Conservation (phyloP, 2,113 vertebrate genomes). For the Psilopsiagon aymara region DNA sequence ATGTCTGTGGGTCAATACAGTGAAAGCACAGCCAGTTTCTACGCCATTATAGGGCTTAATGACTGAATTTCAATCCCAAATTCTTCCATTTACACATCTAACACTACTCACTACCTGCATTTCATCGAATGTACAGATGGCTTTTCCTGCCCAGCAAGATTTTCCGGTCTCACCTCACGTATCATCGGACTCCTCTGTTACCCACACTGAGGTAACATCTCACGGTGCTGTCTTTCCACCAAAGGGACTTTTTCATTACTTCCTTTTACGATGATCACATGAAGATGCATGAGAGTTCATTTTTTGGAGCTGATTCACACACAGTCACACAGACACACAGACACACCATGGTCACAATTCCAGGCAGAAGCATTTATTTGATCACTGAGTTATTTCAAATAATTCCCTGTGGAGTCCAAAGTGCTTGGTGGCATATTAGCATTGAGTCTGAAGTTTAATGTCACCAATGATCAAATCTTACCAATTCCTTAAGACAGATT, state of each 20-base stretch:
- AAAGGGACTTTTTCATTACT: neutral
- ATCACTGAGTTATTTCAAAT: neutral
- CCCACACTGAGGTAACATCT: neutral
- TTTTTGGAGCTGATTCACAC: neutral
- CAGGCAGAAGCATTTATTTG: neutral
- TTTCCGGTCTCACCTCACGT: neutral
- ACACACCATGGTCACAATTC: neutral
- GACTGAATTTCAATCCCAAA: neutral
- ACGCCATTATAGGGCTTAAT: neutral
- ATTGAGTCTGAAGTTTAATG: neutral
- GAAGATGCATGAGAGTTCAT: neutral
- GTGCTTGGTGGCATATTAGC: fast-evolving
- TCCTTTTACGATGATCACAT: neutral
- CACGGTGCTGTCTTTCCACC: neutral
- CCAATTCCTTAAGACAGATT: neutral
- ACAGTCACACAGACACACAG: too few relatives aligned
- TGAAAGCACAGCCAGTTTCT: neutral
- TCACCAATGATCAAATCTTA: neutral
- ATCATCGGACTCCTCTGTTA: neutral
- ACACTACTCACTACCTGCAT: neutral
- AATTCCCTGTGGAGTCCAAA: neutral
- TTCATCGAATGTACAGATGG: neutral
- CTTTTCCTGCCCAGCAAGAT: neutral
- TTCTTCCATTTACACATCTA: neutral
- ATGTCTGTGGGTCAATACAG: neutral